A percentile compares a stretch with the other conserved stretches of the same genome.
Conservation (phyloP, 2,113 vertebrate genomes). For the Gobius niger region DNA sequence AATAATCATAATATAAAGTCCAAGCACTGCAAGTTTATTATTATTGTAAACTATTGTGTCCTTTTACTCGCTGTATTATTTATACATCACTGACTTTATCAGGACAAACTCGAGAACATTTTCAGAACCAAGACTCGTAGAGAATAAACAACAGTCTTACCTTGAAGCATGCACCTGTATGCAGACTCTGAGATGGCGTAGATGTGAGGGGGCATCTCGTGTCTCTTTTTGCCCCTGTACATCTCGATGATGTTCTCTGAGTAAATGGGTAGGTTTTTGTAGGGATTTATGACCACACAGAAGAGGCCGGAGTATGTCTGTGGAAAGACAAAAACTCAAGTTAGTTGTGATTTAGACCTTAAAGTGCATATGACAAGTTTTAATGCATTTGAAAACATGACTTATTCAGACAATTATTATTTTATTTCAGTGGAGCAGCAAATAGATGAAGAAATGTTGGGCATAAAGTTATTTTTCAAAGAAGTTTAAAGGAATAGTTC, state of each 20-base stretch:
- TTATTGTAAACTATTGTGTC: not conserved
- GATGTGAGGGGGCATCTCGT: conserved; percentile 98
- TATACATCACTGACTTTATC: not conserved
- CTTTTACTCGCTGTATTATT: not conserved
- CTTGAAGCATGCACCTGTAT: conserved; percentile 98
- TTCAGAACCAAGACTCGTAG: too few species aligned
- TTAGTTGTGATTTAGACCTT: not conserved
- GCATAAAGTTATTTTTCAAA: too few species aligned
- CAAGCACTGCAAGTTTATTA: too few species aligned
- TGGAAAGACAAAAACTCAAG: conserved; percentile 24
- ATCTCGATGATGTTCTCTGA: conserved; percentile 98
- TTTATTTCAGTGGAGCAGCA: too few species aligned
- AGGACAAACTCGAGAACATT: too few species aligned
- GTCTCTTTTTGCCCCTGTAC: conserved; percentile 98
- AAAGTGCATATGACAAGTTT: too few species aligned
- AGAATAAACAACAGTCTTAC: conserved; percentile 70
- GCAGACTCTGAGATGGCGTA: conserved; percentile 98
- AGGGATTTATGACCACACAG: conserved; percentile 98
- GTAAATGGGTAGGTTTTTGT: conserved; percentile 98
- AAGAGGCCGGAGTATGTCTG: conserved; percentile 99
- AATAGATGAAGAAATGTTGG: too few species aligned
- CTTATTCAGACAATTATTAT: too few species aligned
- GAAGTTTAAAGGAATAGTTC: too few species aligned
- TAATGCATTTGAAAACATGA: too few species aligned
- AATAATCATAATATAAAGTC: too few species aligned